These are phyloP conservation scores for Cephus runcator DNA, from an alignment of 2,888 invertebrate genomes.

Conservation along the genomic window DNA sequence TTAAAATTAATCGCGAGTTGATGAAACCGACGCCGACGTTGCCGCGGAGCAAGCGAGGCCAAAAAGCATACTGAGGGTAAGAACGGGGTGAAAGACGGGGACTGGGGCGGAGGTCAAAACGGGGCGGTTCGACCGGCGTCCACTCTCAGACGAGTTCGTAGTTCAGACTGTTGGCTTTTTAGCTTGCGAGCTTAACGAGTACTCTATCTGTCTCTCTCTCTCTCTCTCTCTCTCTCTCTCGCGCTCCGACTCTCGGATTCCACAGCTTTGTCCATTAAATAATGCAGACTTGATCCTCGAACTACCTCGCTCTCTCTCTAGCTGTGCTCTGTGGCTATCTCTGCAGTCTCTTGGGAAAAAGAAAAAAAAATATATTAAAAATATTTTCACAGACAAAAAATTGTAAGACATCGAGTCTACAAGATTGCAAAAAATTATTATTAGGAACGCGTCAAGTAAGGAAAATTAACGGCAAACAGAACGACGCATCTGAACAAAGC, in stretches of 20 bases:
- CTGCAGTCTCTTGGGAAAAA: constrained; percentile 12
- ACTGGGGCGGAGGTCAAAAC: constrained; percentile 32
- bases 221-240: constrained; percentile 15
- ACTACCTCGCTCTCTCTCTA: constrained; percentile 29
- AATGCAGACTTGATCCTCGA: constrained; percentile 44
- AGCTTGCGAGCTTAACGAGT: constrained; percentile 3
- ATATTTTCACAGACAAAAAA: not conserved
- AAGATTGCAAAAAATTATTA: not conserved
- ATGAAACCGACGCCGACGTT: constrained; percentile 36
- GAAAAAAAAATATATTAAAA: not conserved
- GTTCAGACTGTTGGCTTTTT: not conserved
- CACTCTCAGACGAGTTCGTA: not conserved
- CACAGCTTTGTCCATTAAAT: constrained; percentile 38
- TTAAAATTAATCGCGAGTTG: constrained; percentile 59
- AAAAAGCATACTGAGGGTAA: constrained; percentile 11
- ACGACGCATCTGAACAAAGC: not conserved
- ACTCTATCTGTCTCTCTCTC: constrained; percentile 13
- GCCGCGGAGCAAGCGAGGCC: not conserved
- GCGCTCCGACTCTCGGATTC: constrained; percentile 37
- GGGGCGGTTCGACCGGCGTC: constrained; percentile 28
- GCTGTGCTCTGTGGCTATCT: constrained; percentile 9
- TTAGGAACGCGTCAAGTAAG: not conserved
- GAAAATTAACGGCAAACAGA: not conserved
- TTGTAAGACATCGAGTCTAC: not conserved
- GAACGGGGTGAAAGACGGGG: constrained; percentile 40